These are phyloP conservation scores for Lophius americanus DNA, from an alignment of 2,797 vertebrate genomes.

Conservation along the genomic window DNA sequence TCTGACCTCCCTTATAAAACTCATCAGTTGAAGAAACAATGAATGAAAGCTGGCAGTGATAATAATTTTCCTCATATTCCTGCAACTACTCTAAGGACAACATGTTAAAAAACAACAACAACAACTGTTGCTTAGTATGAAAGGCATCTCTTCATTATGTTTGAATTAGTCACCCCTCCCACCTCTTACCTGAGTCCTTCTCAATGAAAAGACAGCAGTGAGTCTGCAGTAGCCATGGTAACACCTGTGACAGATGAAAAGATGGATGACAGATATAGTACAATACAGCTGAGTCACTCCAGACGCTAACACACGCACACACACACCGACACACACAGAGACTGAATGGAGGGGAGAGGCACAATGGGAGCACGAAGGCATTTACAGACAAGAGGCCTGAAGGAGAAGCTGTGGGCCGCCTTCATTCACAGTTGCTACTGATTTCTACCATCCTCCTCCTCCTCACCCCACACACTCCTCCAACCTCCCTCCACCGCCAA, in stretches of 20 bases:
- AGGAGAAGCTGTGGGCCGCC: slow-evolving; percentile 13
- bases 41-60: neutral
- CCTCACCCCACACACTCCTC: neutral
- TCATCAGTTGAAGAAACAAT: no score
- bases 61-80: neutral
- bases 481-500: slow-evolving; percentile 18
- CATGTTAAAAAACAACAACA: neutral
- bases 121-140: neutral
- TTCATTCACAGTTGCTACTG: slow-evolving; percentile 16
- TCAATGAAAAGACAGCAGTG: slow-evolving; percentile 84
- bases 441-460: neutral
- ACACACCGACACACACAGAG: slow-evolving; percentile 16
- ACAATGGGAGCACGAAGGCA: slow-evolving; percentile 47
- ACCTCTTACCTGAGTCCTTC: slow-evolving; percentile 82
- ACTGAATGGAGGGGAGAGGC: slow-evolving; percentile 44
- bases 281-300: slow-evolving; percentile 76
- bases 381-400: slow-evolving; percentile 38
- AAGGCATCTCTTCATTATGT: slow-evolving; percentile 17
- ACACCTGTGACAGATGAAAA: slow-evolving; percentile 83
- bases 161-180: slow-evolving; percentile 34
- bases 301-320: slow-evolving; percentile 13
- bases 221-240: slow-evolving; percentile 84
- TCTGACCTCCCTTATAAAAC: no score
- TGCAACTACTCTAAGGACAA: neutral
- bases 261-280: slow-evolving; percentile 77